Base-by-base conservation (phyloP, 2,797 vertebrate genomes). In the Carapus acus region DNA sequence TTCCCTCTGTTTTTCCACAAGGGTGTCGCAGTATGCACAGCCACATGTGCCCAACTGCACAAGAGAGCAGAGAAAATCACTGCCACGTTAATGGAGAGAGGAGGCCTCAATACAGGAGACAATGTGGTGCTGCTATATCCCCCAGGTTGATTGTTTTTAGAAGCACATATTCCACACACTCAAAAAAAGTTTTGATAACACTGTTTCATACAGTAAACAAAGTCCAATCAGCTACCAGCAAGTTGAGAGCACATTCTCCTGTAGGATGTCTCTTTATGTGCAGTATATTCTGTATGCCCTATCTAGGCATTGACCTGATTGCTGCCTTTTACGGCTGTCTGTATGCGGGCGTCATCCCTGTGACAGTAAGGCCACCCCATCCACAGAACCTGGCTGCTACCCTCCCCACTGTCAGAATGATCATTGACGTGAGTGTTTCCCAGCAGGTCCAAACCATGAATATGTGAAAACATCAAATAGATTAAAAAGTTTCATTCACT, bases 111-210 rank as follows among this genome's bases (percentile, higher is more conserved):
- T 76, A 93, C 93, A 17, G 96, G 96, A 56, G 96, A 98, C 86
- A 97, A 96, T 0, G 96, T 98, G 83, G 96, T 97, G 73, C 90
- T 98, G 62, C 94, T 98, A 51, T 98, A 97, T 82, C 95, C 96
- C 49, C 96, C 96, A 54, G 96, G 96, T 98, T 75, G 49, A 33
- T 19, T 18, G 31, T 33, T 38, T 43, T 8, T 3, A 18, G 1
- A 6, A 8, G 8, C 42, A 39, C 19, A 50, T 33, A 48, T 7
- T n/a, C 40, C 22, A 50, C 40, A 43, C 46, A 40, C 40, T 39
- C 29, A 51, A 31, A 43, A 39, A 62, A 37, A 42, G 15, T 46
- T 8, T 29, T 12, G 22, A n/a, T 19, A 14, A 51, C 57, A 42
- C 22, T 15, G 2, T 16, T 3, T 14, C 0, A 1, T n/a, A 45